Conservation (phyloP, 2,888 invertebrate genomes). For the Ptilodon capucinus region DNA sequence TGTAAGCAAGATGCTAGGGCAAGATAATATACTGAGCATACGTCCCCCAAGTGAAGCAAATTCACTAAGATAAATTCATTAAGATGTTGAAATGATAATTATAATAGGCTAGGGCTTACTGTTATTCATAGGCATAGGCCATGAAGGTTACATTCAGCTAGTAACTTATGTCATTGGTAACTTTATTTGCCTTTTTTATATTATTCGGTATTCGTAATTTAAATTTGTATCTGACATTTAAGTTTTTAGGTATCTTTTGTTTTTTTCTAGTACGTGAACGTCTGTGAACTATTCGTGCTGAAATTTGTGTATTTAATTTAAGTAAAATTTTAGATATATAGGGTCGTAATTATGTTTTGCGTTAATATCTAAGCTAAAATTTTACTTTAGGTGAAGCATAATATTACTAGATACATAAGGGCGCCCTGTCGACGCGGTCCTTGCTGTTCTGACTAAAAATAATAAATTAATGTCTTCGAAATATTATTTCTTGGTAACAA, state of each 20-base stretch:
- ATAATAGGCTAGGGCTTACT: too few species aligned
- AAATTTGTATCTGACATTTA: not conserved
- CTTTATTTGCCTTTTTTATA: not conserved
- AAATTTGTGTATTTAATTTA: constrained; percentile 33
- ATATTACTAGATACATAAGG: constrained; percentile 37
- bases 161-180: too few species aligned
- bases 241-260: constrained; percentile 21
- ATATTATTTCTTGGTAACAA: constrained; percentile 50
- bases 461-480: constrained; percentile 63
- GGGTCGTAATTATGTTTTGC: constrained; percentile 45
- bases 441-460: constrained; percentile 39
- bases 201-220: not conserved
- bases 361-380: constrained; percentile 41
- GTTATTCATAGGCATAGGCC: too few species aligned
- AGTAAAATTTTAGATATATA: constrained; percentile 40
- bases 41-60: too few species aligned
- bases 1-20: too few species aligned
- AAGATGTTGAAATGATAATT: too few species aligned
- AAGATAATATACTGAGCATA: too few species aligned
- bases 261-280: constrained; percentile 25
- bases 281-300: constrained; percentile 20
- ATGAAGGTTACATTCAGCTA: too few species aligned
- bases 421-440: constrained; percentile 48
- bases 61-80: too few species aligned
- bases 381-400: constrained; percentile 41